A percentile compares a stretch with the other conserved stretches of the same genome.
These are phyloP conservation scores for Neocrepidodera transversa DNA, from an alignment of 2,888 invertebrate species.

Conservation along the genomic window DNA sequence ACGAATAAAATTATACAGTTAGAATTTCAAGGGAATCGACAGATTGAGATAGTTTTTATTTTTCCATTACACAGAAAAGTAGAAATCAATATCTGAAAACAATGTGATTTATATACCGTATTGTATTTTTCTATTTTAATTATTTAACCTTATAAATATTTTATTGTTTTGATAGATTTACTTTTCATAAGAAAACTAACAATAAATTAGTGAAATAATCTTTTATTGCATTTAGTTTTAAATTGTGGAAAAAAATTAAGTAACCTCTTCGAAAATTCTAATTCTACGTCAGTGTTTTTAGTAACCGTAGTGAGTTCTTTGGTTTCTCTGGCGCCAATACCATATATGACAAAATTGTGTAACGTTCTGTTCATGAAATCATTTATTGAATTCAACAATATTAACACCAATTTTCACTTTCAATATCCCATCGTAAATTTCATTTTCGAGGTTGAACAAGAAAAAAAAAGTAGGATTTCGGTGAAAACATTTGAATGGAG, in stretches of 20 bases:
- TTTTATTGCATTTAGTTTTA: too few species aligned
- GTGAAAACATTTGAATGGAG: slow-evolving; percentile 2
- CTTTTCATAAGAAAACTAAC: too few species aligned
- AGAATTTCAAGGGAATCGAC: too few species aligned
- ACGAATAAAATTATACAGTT: too few species aligned
- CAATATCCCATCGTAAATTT: slow-evolving; percentile 30
- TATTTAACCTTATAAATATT: too few species aligned
- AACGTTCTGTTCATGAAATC: slow-evolving; percentile 28
- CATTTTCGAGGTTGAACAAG: slow-evolving; percentile 22
- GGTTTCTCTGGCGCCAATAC: slow-evolving; percentile 30
- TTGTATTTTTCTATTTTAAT: too few species aligned
- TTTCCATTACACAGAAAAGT: too few species aligned
- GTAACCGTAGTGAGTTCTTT: slow-evolving; percentile 23
- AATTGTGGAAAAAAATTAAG: not conserved
- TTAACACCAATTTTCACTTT: slow-evolving; percentile 31
- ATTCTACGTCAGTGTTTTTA: slow-evolving; percentile 4
- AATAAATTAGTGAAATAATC: too few species aligned
- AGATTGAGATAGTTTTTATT: too few species aligned
- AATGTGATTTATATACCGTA: too few species aligned
- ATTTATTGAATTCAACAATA: slow-evolving; percentile 29
- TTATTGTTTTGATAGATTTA: too few species aligned
- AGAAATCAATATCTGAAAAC: too few species aligned
- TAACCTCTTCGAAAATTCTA: not conserved
- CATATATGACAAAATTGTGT: slow-evolving; percentile 30
- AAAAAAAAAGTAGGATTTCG: slow-evolving; percentile 8